Evolutionary conservation across 2,888 invertebrate genomes (phyloP).

Genomic region (Dermolepida albohirtum): DNA sequence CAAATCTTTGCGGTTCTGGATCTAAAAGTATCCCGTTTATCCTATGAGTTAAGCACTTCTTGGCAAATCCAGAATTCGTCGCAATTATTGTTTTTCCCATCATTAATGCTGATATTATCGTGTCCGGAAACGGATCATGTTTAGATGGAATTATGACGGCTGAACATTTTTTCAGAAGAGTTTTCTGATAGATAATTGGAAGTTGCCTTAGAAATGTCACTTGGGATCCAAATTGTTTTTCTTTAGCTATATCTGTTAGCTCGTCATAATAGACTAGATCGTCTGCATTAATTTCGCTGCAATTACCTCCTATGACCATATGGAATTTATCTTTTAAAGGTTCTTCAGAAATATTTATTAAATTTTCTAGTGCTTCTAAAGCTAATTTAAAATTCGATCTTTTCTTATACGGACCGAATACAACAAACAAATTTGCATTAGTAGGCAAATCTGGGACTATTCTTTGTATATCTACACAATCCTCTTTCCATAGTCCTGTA

Average conservation of each 20-base stretch:
- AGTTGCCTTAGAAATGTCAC: slow-evolving; percentile 59
- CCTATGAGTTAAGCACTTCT: slow-evolving; percentile 55
- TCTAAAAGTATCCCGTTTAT: slow-evolving; percentile 60
- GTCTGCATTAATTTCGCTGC: slow-evolving; percentile 49
- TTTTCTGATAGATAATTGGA: slow-evolving; percentile 59
- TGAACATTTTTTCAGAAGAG: slow-evolving; percentile 57
- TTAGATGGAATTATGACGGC: slow-evolving; percentile 58
- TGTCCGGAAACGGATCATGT: slow-evolving; percentile 58
- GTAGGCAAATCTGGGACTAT: slow-evolving; percentile 59
- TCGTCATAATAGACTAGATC: slow-evolving; percentile 58
- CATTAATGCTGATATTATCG: slow-evolving; percentile 58
- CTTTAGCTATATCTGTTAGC: slow-evolving; percentile 55
- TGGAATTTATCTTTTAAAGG: slow-evolving; percentile 56
- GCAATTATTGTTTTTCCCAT: slow-evolving; percentile 59
- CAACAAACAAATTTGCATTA: slow-evolving; percentile 56
- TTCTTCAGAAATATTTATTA: slow-evolving; percentile 55
- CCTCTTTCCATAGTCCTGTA: slow-evolving; percentile 58
- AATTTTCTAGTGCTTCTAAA: slow-evolving; percentile 59
- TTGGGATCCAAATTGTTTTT: slow-evolving; percentile 57
- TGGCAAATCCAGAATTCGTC: slow-evolving; percentile 58
- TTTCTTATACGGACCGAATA: slow-evolving; percentile 57
- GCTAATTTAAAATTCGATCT: slow-evolving; percentile 59
- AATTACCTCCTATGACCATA: slow-evolving; percentile 59
- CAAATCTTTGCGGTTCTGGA: slow-evolving; percentile 56
- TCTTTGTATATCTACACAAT: slow-evolving; percentile 55